Base-by-base conservation (phyloP, 2,888 invertebrate species). In the Sylvicola cinctus region DNA sequence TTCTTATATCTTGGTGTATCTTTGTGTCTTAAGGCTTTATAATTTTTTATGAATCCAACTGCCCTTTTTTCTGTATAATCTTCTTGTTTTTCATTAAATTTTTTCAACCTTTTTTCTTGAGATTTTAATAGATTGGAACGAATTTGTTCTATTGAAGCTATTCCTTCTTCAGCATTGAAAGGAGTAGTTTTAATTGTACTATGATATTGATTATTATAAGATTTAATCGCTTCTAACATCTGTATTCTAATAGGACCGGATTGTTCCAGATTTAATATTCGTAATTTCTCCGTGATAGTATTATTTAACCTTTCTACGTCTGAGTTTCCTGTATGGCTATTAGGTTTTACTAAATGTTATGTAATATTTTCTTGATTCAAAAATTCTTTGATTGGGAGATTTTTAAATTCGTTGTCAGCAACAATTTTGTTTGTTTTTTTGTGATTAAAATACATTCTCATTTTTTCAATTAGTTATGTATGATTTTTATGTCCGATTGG, bases 401-500 rank as follows among this genome's bases (percentile, higher is more conserved):
- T 31, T 15, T 17, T 25, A 25, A 38, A 35, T 17, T 35, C 38
- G n/a, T 33, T 33, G 15, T 35, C 35, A 6, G 16, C 27, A 14
- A 35, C 13, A 2, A 32, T 13, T 35, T 28, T 29, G 20, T 35
- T 32, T 16, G 33, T 31, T 32, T 30, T 38, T 34, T 34, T 29
- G 31, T 32, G n/a, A 33, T 27, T 27, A 27, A 23, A 16, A 35
- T 34, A 29, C 14, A 20, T 14, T 27, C 32, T 32, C 11, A 35
- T 16, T 31, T 38, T 35, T 25, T 36, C 35, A 6, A 37, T 29
- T n/a, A 39, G 14, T 27, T 34, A 34, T 26, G 31, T 32, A 15
- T 32, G 36, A n/a, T 35, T 39, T 31, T 38, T 40, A 17, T 38
- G 34, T 14, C 32, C 16, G 8, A 40, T 28, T 13, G 34, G 31